A percentile compares a stretch with the other conserved stretches of the same genome.
Evolutionary conservation across 2,113 vertebrate species (phyloP).

Genomic region (Nicator chloris): DNA sequence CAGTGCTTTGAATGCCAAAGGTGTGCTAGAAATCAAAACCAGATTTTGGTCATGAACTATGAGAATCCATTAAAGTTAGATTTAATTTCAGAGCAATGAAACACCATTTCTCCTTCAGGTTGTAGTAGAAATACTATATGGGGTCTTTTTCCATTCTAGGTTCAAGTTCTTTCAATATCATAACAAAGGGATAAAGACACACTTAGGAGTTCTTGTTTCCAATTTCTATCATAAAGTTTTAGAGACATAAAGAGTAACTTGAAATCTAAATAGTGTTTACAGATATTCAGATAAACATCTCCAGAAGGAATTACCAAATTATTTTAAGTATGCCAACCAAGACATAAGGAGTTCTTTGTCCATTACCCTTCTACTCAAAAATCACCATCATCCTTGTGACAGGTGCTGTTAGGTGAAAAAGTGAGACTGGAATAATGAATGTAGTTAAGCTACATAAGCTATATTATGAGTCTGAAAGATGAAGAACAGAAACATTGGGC

Average conservation of each 20-base stretch:
- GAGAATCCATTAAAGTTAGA: neutral
- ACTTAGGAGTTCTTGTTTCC: neutral
- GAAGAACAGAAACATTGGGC: neutral
- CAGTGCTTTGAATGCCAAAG: neutral
- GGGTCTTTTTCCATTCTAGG: accelerated
- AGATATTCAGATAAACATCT: neutral
- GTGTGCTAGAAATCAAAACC: neutral
- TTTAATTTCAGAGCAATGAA: neutral
- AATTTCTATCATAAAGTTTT: neutral
- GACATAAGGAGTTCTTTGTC: neutral
- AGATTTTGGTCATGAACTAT: neutral
- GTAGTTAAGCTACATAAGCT: neutral
- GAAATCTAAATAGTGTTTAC: neutral
- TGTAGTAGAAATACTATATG: neutral
- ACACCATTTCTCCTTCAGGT: neutral
- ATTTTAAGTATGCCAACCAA: neutral
- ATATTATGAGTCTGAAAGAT: neutral
- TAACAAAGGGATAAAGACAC: neutral
- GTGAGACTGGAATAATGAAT: neutral
- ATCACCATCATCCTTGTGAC: neutral
- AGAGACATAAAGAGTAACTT: neutral
- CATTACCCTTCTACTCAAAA: neutral
- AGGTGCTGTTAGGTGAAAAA: neutral
- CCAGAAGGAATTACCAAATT: neutral
- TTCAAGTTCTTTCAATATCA: neutral